These are phyloP conservation scores for Polymixis flavicincta DNA, from an alignment of 2,888 invertebrate genomes.

Conservation along the genomic window DNA sequence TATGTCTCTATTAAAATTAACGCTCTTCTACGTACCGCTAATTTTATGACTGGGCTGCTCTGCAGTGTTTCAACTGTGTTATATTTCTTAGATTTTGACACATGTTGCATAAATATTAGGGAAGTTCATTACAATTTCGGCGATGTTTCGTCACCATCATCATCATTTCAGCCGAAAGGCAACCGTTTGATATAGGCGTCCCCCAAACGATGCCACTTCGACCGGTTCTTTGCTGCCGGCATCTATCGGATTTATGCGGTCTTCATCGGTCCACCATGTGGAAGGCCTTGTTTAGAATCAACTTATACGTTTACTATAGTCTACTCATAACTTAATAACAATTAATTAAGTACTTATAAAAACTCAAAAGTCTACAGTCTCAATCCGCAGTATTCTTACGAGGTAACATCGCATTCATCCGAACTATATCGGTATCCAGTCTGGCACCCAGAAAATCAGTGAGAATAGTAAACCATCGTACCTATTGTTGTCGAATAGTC, in stretches of 20 bases:
- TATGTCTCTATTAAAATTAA: slow-evolving; percentile 4
- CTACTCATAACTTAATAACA: too few species aligned
- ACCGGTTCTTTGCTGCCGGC: too few species aligned
- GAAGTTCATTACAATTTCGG: not conserved
- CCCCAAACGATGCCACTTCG: too few species aligned
- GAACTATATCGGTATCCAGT: not conserved
- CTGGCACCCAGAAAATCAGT: not conserved
- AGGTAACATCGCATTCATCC: not conserved
- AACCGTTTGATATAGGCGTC: too few species aligned
- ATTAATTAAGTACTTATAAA: too few species aligned
- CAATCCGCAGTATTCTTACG: not conserved
- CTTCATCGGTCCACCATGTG: too few species aligned
- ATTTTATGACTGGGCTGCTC: slow-evolving; percentile 20
- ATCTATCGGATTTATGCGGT: too few species aligned
- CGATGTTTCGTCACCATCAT: not conserved
- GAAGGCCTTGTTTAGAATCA: too few species aligned
- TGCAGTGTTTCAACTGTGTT: too few species aligned
- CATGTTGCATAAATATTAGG: not conserved
- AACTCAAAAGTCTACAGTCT: too few species aligned
- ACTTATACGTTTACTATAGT: not conserved
- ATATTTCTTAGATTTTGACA: slow-evolving; percentile 8
- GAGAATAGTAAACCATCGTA: not conserved
- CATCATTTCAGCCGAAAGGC: too few species aligned
- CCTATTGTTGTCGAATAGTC: not conserved
- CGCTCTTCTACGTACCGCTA: slow-evolving; percentile 16